These are phyloP conservation scores for Hetaerina titia DNA, from an alignment of 2,888 invertebrate genomes.

Conservation along the genomic window DNA sequence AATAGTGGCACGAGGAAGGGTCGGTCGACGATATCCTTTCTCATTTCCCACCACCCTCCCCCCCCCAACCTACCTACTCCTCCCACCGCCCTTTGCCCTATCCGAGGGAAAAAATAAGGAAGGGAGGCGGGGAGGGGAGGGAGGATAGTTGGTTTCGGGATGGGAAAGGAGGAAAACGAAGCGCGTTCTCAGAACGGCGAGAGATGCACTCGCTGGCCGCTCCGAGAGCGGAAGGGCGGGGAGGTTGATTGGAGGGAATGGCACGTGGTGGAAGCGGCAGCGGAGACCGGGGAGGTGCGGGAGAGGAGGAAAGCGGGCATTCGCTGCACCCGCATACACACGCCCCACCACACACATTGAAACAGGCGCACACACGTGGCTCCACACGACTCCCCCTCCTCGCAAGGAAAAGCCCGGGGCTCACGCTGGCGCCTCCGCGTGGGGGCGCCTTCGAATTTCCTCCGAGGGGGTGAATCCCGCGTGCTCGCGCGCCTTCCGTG, in stretches of 20 bases:
- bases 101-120: background rate
- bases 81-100: background rate
- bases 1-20: constrained; percentile 39
- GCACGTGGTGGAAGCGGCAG: background rate
- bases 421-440: background rate
- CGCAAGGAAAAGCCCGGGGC: background rate
- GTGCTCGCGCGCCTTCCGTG: background rate
- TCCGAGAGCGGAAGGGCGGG: background rate
- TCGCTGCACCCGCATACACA: background rate
- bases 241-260: background rate
- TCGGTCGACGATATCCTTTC: constrained; percentile 8
- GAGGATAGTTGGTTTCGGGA: background rate
- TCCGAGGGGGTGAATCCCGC: background rate
- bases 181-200: background rate
- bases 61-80: background rate
- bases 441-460: background rate
- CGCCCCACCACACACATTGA: background rate
- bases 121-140: background rate
- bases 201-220: background rate
- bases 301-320: background rate
- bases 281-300: background rate
- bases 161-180: background rate
- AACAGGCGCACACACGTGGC: background rate
- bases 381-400: background rate
- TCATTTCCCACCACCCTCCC: background rate